Evolutionary conservation across 2,113 vertebrate genomes (phyloP), one percentile per base, ranked within the genome.

Genomic region (Misgurnus anguillicaudatus): DNA sequence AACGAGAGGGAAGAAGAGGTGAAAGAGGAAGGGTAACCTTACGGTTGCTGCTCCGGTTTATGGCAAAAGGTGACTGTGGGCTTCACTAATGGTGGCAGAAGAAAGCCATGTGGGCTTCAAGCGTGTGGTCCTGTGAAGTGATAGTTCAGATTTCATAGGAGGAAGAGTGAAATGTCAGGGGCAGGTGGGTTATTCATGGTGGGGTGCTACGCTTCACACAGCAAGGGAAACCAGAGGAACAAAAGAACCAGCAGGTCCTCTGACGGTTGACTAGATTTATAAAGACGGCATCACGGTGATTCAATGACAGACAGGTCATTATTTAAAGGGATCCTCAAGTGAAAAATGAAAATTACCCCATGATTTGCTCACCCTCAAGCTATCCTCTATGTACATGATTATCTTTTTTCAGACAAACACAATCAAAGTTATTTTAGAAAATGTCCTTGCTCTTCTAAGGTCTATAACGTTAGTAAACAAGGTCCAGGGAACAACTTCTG

Each of bases 121-220:
- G 80, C 9, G 31, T n/a, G 24, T 31, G 24, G 24, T 31, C 58
- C 71, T 41, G 57, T 57, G 48, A 61, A 63, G 47, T 65, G 72
- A 83, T 80, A 73, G 66, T 82, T 80, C 66, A 80, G 21, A 78
- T 70, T 78, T 83, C 41, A 80, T 76, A 75, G 69, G 57, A 16
- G 14, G 10, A 51, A 21, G 60, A 68, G 61, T 81, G 65, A 86
- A 86, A 82, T 82, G 79, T 83, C 84, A 83, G 79, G 31, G 31
- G 38, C 66, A 67, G 71, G 61, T 69, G 57, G 41, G 41, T 62
- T 45, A 82, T 75, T 79, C 67, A 77, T 45, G 63, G 77, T 64
- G 38, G 14, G 36, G 41, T 55, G 60, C 24, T 41, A 51, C 48
- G 38, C 63, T 69, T 48, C 77, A 78, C 31, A 55, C 48, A 31